Evolutionary conservation across 2,797 vertebrate genomes (phyloP).

Genomic region (Bovichtus diacanthus): DNA sequence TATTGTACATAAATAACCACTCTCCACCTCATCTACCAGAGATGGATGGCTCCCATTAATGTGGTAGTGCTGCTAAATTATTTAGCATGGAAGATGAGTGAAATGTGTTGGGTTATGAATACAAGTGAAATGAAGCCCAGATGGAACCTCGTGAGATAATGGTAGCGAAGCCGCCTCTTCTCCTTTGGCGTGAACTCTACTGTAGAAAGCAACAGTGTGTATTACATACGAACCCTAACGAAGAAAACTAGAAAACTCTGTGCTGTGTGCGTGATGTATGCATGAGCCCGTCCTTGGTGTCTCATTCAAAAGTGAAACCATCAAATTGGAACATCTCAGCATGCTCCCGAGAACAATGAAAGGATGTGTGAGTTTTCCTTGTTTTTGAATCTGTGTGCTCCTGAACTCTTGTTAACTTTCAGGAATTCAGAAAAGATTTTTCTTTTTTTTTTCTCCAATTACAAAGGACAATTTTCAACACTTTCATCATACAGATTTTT

Average conservation of each 20-base stretch:
- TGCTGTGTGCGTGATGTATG: slow-evolving; percentile 15
- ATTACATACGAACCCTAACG: slow-evolving; percentile 34
- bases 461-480: neutral
- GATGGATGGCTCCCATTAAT: slow-evolving; percentile 78
- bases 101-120: slow-evolving; percentile 80
- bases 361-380: slow-evolving; percentile 23
- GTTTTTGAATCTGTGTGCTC: slow-evolving; percentile 27
- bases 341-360: slow-evolving; percentile 35
- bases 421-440: slow-evolving; percentile 1
- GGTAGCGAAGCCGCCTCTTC: slow-evolving; percentile 40
- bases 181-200: slow-evolving; percentile 49
- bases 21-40: slow-evolving; percentile 66
- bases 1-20: slow-evolving; percentile 80
- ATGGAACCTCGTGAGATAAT: slow-evolving; percentile 60
- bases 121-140: slow-evolving; percentile 62
- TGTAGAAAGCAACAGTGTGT: slow-evolving; percentile 37
- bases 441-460: neutral
- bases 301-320: slow-evolving; percentile 45
- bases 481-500: slow-evolving; percentile 15
- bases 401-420: slow-evolving; percentile 64
- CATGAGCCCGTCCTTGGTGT: slow-evolving; percentile 37
- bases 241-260: slow-evolving; percentile 22
- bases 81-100: slow-evolving; percentile 80
- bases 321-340: slow-evolving; percentile 52
- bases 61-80: slow-evolving; percentile 81